Base-by-base conservation (phyloP, 2,888 invertebrate genomes). In the Caenorhabditis sp. region DNA sequence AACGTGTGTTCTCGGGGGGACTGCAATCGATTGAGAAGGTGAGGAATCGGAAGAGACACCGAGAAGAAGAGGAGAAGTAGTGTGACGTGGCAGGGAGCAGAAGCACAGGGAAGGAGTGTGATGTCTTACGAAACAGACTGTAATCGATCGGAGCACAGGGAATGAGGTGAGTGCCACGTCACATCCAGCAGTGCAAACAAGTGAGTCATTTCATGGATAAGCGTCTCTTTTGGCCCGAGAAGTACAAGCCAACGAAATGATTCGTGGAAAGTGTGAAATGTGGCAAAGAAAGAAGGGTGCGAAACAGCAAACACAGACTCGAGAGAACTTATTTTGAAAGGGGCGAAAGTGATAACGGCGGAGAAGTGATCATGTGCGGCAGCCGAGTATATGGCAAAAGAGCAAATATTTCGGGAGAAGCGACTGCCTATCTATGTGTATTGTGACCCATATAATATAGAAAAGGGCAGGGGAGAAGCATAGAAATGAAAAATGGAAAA, bases 191-290 rank as follows among this genome's bases (percentile, higher is more conserved):
- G 45, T 52, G 59, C 68, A 68, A 68, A 68, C 58, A 68, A 15
- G 30, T 68, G 68, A 68, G 32, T 68, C 68, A 68, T 17, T 68
- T n/a, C n/a, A n/a, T n/a, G n/a, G n/a, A n/a, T n/a, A n/a, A n/a
- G n/a, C n/a, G n/a, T n/a, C n/a, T n/a, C n/a, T n/a, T n/a, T n/a
- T n/a, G n/a, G n/a, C n/a, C n/a, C n/a, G n/a, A n/a, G n/a, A n/a
- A n/a, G n/a, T n/a, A n/a, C n/a, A n/a, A n/a, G 58, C 46, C 48
- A 50, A 68, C 52, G 52, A 56, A 45, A 46, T 46, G 46, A 56
- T 32, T 65, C 55, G 46, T 17, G 50, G 58, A 58, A 65, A 39
- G 65, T 65, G 65, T 37, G 65, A 65, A 65, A 52, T 43, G 62
- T 37, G 22, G 62, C 45, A 37, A 48, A 45, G 50, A 22, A 52